Base-by-base conservation (phyloP, 2,888 invertebrate species). In the Ypsolopha scabrella region DNA sequence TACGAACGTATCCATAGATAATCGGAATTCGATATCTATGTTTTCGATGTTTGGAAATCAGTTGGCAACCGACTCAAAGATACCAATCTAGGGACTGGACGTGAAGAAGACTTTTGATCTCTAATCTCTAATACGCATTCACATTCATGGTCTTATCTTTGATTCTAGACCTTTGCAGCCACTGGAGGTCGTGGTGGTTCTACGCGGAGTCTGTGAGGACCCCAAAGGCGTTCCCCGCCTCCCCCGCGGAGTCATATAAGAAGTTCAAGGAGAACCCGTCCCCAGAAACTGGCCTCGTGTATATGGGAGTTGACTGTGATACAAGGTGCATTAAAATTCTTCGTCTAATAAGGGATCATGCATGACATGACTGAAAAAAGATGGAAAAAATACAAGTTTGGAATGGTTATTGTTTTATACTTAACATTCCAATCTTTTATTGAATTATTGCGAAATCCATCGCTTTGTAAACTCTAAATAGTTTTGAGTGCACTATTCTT, bases 101-200 rank as follows among this genome's bases (percentile, higher is more conserved):
- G n/a, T n/a, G n/a, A n/a, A n/a, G n/a, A 24, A 24, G 24, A 24
- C 24, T 24, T 24, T 24, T 24, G 24, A 24, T 24, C 24, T 3
- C 24, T 24, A 24, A 24, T 24, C 24, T 3, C 24, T 24, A 24
- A 24, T 24, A 24, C 4, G 13, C 4, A 39, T 46, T 41, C 24
- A 47, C 9, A 6, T 44, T 13, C n/a, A 46, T 9, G 10, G 7
- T 33, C 36, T 4, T 41, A 33, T 41, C 38, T 9, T 4, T 24
- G 24, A 44, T 67, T 71, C 41, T 70, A 89, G 89, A 89, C 65
- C 60, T 90, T 47, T 89, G 89, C 61, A 90, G 89, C 54, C 90
- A 90, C 62, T 87, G 89, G 73, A 71, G 90, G 53, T 90, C 90
- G 1, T 90, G 90, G 90, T 73, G 85, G 57, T 90, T 88, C 65